Conservation (phyloP, 1,140 invertebrate genomes). For the Metaphire vulgaris region DNA sequence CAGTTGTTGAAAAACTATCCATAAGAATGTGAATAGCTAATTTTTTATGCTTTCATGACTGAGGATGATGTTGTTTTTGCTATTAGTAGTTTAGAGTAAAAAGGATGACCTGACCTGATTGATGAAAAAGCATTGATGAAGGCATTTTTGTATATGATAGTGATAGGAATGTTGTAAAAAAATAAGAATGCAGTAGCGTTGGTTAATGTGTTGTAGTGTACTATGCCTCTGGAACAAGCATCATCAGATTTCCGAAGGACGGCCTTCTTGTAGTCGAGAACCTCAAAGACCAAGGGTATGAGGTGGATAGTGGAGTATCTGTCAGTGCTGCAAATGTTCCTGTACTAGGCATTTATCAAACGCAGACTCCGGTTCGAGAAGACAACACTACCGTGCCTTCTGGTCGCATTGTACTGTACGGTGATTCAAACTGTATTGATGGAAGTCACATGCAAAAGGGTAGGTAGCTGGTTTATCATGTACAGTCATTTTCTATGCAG, state of each 20-base stretch:
- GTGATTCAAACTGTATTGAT: conserved; percentile 92
- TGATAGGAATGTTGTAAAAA: too few relatives aligned
- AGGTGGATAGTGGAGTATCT: conserved; percentile 58
- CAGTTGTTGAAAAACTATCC: too few relatives aligned
- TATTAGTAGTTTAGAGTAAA: too few relatives aligned
- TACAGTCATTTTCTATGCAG: too few relatives aligned
- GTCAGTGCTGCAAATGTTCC: conserved; percentile 60
- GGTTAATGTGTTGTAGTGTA: conserved; percentile 64
- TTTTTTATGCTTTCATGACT: too few relatives aligned
- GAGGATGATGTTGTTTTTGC: too few relatives aligned
- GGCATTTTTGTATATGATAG: too few relatives aligned
- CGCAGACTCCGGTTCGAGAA: conserved; percentile 42
- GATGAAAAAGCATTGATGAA: too few relatives aligned
- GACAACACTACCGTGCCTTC: conserved; percentile 24
- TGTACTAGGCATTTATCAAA: conserved; percentile 77
- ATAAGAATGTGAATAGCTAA: too few relatives aligned
- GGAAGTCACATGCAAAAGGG: conserved; percentile 75
- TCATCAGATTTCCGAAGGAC: conserved; percentile 67
- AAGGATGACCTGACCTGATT: too few relatives aligned
- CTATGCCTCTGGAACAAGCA: conserved; percentile 80
- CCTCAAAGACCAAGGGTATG: conserved; percentile 69
- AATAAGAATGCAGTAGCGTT: too few relatives aligned
- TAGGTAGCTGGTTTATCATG: conserved; percentile 36
- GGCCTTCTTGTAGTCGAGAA: conserved; percentile 62
- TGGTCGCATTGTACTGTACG: conserved; percentile 75